These are phyloP conservation scores for Leucosticte australis DNA, from an alignment of 2,113 vertebrate species.

Conservation along the genomic window DNA sequence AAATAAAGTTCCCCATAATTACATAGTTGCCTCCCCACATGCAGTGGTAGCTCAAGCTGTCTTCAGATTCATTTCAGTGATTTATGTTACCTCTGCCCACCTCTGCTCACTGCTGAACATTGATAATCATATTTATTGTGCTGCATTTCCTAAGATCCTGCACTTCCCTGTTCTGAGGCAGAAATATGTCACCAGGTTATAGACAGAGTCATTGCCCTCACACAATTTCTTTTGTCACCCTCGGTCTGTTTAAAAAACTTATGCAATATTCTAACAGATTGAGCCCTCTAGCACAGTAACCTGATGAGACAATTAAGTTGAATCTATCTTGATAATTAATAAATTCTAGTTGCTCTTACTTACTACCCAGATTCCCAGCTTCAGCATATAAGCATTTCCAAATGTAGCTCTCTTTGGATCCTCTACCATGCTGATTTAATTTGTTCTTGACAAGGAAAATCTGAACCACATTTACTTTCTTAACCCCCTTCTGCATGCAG, in stretches of 20 bases:
- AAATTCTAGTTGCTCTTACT: not conserved
- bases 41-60: not conserved
- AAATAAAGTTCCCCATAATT: not conserved
- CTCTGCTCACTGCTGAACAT: not conserved
- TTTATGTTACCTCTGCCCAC: not conserved
- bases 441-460: not conserved
- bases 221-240: not conserved
- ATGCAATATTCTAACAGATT: not conserved
- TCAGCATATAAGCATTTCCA: not conserved
- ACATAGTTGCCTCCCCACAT: not conserved
- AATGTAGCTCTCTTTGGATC: not conserved
- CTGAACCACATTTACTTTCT: conserved; percentile 19
- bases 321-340: not conserved
- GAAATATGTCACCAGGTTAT: not conserved
- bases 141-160: not conserved
- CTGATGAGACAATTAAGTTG: not conserved
- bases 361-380: not conserved
- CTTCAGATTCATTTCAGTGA: not conserved
- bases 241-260: not conserved
- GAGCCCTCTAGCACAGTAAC: not conserved
- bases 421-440: not conserved
- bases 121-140: not conserved
- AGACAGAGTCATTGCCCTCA: not conserved
- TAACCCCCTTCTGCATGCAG: not conserved
- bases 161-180: not conserved